Conservation (phyloP, 2,888 invertebrate genomes). For the Cylloceria caligata region DNA sequence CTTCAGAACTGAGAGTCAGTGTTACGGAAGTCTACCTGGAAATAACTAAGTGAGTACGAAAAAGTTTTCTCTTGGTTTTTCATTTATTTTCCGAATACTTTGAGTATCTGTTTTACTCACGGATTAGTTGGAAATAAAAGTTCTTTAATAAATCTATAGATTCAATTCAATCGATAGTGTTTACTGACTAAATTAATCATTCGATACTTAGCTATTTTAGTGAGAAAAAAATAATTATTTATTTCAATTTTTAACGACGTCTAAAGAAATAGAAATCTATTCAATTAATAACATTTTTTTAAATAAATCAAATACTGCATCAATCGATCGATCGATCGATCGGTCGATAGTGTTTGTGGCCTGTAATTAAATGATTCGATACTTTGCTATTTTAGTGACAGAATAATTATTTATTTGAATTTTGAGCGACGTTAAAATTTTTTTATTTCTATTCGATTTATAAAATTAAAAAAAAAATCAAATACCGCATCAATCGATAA, state of each 20-base stretch:
- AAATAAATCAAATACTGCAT: no score
- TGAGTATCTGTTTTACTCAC: not conserved
- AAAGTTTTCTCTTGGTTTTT: slow-evolving; percentile 68
- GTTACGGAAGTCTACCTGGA: slow-evolving; percentile 81
- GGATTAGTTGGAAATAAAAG: not conserved
- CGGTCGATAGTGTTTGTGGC: not conserved
- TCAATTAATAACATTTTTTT: no score
- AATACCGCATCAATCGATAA: not conserved
- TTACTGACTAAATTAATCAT: not conserved
- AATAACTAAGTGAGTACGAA: slow-evolving; percentile 77
- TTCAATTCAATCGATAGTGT: not conserved
- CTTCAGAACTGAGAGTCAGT: slow-evolving; percentile 84
- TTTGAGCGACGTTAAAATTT: not conserved
- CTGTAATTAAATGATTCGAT: not conserved
- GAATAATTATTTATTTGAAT: not conserved
- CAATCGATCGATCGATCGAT: not conserved
- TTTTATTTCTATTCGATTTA: not conserved
- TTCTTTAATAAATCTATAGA: not conserved
- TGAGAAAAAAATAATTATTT: not conserved
- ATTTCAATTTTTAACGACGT: no score
- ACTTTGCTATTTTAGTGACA: not conserved
- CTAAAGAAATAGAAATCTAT: no score
- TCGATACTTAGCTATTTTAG: not conserved
- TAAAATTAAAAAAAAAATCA: not conserved
- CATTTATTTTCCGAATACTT: not conserved